Base-by-base conservation (phyloP, 2,113 vertebrate species). In the Calidris pygmaea region DNA sequence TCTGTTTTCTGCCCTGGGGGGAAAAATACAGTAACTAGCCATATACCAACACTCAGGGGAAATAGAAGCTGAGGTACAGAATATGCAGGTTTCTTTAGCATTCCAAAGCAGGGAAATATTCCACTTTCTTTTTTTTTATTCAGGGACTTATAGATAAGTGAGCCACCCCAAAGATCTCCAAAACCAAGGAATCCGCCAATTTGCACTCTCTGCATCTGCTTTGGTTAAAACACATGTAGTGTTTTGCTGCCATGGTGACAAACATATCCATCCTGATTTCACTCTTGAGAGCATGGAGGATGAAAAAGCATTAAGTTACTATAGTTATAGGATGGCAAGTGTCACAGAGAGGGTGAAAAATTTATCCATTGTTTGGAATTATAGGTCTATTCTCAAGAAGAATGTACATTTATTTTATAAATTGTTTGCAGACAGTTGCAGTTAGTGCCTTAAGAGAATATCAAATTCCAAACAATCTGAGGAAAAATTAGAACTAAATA, bases 161-260 rank as follows among this genome's bases (percentile, higher is more conserved):
- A 78, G 24, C 12, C 9, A 72, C 41, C 60, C 90, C 60, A 95
- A 76, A 85, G 10, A 16, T 78, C 48, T 90, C 67, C 43, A 72
- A 79, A 94, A 47, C 47, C 10, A 73, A 82, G 58, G 58, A 95
- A 73, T 68, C 22, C 4, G 8, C 17, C 24, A 56, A 84, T 94
- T 91, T 76, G 2, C 29, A 41, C 21, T 75, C 41, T 73, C 34
- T 85, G 8, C 30, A 43, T 97, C 56, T 96, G 72, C 23, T 96
- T 71, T 70, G 39, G 32, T 83, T 95, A 86, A 80, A 95, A 96
- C 23, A 65, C 26, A 30, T 89, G 32, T 29, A 74, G 20, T 87
- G 48, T 96, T 88, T 93, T 95, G 76, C 70, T 96, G 52, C 50
- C 89, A 93, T 87, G 82, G 78, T 67, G 88, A 92, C 60, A 89